Evolutionary conservation across 2,113 vertebrate species (phyloP).

Genomic region (Pedionomus torquatus): DNA sequence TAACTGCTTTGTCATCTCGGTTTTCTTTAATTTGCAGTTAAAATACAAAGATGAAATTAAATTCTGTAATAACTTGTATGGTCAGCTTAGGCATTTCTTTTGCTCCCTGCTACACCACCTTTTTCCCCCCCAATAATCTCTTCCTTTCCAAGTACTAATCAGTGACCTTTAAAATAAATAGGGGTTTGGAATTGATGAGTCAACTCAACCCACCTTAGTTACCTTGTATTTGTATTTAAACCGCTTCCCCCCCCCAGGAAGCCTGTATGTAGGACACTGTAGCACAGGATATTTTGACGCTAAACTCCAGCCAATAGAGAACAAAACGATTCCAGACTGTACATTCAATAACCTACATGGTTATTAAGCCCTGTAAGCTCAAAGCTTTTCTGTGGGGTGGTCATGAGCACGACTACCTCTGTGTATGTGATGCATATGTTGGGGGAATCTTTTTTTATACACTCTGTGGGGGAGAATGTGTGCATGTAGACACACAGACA

Average conservation of each 20-base stretch:
- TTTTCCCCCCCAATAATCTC: not conserved
- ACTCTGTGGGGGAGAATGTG: not conserved
- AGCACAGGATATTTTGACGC: not conserved
- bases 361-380: not conserved
- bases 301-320: not conserved
- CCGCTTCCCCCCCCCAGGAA: not conserved
- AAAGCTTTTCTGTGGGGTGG: not conserved
- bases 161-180: not conserved
- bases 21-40: not conserved
- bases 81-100: not conserved
- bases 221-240: not conserved
- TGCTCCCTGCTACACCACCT: not conserved
- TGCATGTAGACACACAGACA: fast-evolving
- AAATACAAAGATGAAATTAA: not conserved
- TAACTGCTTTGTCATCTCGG: not conserved
- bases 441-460: not conserved
- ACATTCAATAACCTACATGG: not conserved
- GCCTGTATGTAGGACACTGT: not conserved
- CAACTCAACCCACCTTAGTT: not conserved
- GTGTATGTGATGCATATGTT: fast-evolving
- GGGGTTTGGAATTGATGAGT: not conserved
- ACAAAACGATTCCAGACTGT: not conserved
- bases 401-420: not conserved
- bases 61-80: not conserved
- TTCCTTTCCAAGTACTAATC: not conserved